phyloP scores from a whole-genome alignment of 2,113 vertebrate species.

The Anhinga anhinga region DNA sequence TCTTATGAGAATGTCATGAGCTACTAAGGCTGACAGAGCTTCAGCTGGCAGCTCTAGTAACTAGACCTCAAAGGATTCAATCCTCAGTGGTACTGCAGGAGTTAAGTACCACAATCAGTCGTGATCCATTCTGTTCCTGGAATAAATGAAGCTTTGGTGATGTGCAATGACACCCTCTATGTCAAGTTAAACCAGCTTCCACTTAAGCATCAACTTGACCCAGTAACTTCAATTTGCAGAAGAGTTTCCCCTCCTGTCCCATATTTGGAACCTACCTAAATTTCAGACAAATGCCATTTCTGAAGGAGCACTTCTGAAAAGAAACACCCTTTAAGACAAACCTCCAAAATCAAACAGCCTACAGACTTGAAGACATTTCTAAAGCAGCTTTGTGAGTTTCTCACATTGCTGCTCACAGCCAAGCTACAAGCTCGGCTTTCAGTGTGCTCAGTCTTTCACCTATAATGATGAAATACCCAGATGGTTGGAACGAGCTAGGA shows the following conservation, averaged over 20 bases:
- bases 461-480: not conserved
- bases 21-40: not conserved
- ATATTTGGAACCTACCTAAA: not conserved
- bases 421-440: not conserved
- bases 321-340: not conserved
- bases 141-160: not conserved
- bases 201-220: not conserved
- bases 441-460: not conserved
- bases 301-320: not conserved
- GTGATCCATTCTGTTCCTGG: not conserved
- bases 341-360: not conserved
- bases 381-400: not conserved
- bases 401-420: not conserved
- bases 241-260: not conserved
- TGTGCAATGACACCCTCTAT: not conserved
- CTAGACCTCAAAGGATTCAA: not conserved
- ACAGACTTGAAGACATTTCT: not conserved
- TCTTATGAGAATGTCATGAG: not conserved
- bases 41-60: not conserved
- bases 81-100: not conserved
- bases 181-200: not conserved
- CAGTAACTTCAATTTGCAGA: not conserved
- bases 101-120: not conserved
- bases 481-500: not conserved
- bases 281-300: not conserved